Conservation (phyloP, 1,140 invertebrate genomes). For the Manduca sexta region DNA sequence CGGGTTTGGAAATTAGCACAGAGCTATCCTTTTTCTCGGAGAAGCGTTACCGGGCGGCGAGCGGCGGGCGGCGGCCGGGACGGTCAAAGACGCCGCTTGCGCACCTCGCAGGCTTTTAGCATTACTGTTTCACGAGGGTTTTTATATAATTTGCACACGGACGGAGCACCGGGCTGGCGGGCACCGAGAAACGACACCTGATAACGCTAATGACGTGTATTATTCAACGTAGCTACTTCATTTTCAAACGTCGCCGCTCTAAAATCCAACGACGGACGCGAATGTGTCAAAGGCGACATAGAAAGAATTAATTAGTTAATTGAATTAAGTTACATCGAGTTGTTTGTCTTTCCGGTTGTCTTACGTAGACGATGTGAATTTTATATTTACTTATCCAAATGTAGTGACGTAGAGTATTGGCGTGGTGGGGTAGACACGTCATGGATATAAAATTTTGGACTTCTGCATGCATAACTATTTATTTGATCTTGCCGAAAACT, state of each 20-base stretch:
- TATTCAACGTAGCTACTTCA: slow-evolving; percentile 26
- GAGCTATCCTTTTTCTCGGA: slow-evolving; percentile 42
- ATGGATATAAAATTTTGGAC: no score
- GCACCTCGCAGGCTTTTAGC: slow-evolving; percentile 56
- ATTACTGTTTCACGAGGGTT: slow-evolving; percentile 45
- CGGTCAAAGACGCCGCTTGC: slow-evolving; percentile 51
- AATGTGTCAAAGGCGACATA: no score
- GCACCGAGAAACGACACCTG: slow-evolving; percentile 26
- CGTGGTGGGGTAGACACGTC: no score
- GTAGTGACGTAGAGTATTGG: no score
- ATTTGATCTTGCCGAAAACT: no score
- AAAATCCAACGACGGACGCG: no score
- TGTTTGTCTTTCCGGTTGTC: no score
- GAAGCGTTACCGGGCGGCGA: slow-evolving; percentile 9
- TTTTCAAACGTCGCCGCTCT: no score
- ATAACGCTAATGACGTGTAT: slow-evolving; percentile 60
- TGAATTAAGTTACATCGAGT: background rate
- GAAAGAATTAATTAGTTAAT: no score
- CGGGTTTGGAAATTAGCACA: slow-evolving; percentile 69
- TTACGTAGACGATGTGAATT: no score
- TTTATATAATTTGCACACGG: slow-evolving; percentile 40
- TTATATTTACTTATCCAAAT: no score
- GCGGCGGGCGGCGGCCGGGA: background rate
- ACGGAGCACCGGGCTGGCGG: background rate
- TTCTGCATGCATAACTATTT: no score